Evolutionary conservation across 2,113 vertebrate species (phyloP).

Genomic region (Chionodraco myersi): DNA sequence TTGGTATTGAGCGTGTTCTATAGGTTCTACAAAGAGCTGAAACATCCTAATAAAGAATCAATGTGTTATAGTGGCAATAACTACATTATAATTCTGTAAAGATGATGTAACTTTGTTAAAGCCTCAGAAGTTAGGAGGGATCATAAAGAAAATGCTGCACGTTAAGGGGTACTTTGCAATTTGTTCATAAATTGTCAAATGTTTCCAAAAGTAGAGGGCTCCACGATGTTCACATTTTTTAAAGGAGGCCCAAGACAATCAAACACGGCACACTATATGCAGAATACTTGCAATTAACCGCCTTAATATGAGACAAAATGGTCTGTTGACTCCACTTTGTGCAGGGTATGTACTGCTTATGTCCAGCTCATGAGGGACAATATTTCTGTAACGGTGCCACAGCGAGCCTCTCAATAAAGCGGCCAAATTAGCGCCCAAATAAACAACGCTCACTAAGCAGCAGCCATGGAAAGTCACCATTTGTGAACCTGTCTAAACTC

Average conservation of each 20-base stretch:
- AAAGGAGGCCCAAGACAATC: not conserved
- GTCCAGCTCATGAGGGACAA: conserved; percentile 82
- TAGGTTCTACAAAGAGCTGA: not conserved
- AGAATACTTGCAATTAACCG: too few relatives aligned
- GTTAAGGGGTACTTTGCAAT: not conserved
- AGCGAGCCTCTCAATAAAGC: conserved; percentile 91
- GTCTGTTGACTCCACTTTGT: conserved; percentile 35
- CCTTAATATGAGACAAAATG: conserved; percentile 8
- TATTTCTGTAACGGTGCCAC: conserved; percentile 90
- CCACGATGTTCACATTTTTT: not conserved
- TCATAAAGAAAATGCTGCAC: not conserved
- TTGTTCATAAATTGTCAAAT: not conserved
- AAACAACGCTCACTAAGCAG: conserved; percentile 68
- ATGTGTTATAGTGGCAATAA: too few relatives aligned
- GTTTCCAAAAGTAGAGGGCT: not conserved
- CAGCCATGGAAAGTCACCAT: conserved; percentile 84
- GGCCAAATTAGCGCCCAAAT: conserved; percentile 87
- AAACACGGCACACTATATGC: not conserved
- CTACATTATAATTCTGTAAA: too few relatives aligned
- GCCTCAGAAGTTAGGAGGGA: not conserved
- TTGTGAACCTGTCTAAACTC: conserved; percentile 76
- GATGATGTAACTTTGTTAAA: not conserved
- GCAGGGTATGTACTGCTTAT: conserved; percentile 54
- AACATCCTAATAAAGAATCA: too few relatives aligned
- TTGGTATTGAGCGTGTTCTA: not conserved